Evolutionary conservation across 2,797 vertebrate genomes (phyloP), one percentile per base, ranked within the genome.

Genomic region (Hippocampus kuda): DNA sequence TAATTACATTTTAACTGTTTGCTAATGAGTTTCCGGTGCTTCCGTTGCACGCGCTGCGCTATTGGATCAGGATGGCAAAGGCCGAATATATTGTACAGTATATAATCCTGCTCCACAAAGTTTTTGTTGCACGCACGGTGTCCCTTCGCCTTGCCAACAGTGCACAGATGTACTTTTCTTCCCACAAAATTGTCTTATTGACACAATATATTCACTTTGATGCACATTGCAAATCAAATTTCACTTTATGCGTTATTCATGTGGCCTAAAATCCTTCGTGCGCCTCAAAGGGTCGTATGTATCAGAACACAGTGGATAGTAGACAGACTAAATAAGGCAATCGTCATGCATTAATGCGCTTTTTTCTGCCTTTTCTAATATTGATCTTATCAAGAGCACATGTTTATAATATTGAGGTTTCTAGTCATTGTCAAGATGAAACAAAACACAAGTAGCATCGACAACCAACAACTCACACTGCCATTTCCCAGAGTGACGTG

Each of bases 361-460:
- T 69, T 68, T 71, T 77, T 76, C 73, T 75, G 65, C 60, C 74
- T 74, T 81, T 65, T 75, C 76, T 78, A 66, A 48, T 77, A 81
- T 84, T 79, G 79, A 84, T 84, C 84, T 79, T 67, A 54, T 72
- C 69, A 12, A 15, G 64, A 66, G 77, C 65, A 74, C 65, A 41
- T 72, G 70, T 79, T 79, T 57, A 24, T 12, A 76, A 79, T 73
- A 70, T 74, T 38, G 70, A 27, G 54, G 66, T 69, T 70, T 73
- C 61, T 51, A 20, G 79, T 70, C 62, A 56, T 68, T 65, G 71
- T 72, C 78, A 79, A 61, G 27, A 64, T 68, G 70, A 76, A 82
- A 78, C 76, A 76, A 81, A 79, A 77, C 77, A 76, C 70, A 70
- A 75, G 74, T 65, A 76, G 70, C 75, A 72, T 79, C 66, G 75